Evolutionary conservation across 2,888 invertebrate species (phyloP).

Genomic region (Podotricha telesiphe): DNA sequence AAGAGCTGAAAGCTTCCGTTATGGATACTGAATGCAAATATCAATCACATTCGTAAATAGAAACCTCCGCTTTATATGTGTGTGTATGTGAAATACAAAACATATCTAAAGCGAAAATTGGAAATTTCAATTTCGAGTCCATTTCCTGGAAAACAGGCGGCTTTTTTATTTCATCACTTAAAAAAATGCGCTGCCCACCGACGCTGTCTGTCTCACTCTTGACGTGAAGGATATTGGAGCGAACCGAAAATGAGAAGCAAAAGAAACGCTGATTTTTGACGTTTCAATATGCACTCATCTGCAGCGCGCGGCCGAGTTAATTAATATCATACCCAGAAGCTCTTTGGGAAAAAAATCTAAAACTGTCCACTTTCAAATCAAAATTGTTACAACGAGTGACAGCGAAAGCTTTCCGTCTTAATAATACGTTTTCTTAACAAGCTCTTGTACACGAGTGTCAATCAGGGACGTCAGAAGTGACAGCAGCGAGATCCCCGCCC

Average conservation of each 20-base stretch:
- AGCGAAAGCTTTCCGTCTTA: conserved; percentile 64
- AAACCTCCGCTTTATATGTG: conserved; percentile 9
- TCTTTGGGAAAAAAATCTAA: conserved; percentile 50
- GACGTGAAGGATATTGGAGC: conserved; percentile 78
- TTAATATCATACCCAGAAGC: conserved; percentile 59
- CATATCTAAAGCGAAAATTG: conserved; percentile 61
- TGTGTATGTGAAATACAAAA: conserved; percentile 33
- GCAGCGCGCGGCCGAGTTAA: conserved; percentile 60
- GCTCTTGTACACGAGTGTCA: conserved; percentile 79
- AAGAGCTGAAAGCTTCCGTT: conserved; percentile 12
- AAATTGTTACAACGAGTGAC: conserved; percentile 53
- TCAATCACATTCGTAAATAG: conserved; percentile 27
- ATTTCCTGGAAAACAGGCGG: conserved; percentile 76
- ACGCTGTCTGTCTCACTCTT: conserved; percentile 67
- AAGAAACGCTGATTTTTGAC: conserved; percentile 80
- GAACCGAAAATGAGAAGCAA: conserved; percentile 78
- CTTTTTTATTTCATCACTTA: conserved; percentile 73
- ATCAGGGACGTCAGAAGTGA: conserved; percentile 80
- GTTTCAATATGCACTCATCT: conserved; percentile 82
- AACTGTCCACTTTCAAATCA: conserved; percentile 42
- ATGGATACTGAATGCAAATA: conserved; percentile 19
- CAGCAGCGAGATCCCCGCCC: conserved; percentile 80
- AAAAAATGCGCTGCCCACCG: conserved; percentile 60
- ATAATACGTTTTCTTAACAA: conserved; percentile 71
- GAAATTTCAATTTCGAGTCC: conserved; percentile 75